These are phyloP conservation scores for Noctua comes DNA, from an alignment of 2,888 invertebrate species.

Conservation along the genomic window DNA sequence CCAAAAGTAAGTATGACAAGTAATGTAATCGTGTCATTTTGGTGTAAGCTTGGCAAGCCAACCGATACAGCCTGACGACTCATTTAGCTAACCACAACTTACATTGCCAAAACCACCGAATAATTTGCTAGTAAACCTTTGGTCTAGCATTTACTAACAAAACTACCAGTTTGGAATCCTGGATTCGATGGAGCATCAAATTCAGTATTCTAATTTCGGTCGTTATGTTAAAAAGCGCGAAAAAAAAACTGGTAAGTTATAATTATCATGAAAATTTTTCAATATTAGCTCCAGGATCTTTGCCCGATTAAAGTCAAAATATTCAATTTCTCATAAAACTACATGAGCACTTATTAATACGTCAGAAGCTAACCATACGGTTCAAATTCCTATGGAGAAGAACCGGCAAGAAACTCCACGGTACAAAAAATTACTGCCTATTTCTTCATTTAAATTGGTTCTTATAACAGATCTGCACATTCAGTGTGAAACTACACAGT, in stretches of 20 bases:
- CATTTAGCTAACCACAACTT: conserved; percentile 56
- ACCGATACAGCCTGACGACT: conserved; percentile 53
- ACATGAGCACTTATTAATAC: background rate
- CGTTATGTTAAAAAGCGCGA: background rate
- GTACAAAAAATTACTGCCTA: background rate
- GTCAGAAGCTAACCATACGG: background rate
- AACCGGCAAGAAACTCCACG: background rate
- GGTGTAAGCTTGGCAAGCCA: conserved; percentile 56
- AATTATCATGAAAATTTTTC: background rate
- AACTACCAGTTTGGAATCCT: background rate
- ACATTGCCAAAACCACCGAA: conserved; percentile 60
- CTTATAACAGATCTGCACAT: background rate
- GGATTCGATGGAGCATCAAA: background rate
- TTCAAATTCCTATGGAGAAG: background rate
- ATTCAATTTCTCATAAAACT: background rate
- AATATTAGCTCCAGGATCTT: background rate
- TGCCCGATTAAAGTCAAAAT: background rate
- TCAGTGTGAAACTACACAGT: background rate
- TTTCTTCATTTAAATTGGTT: too few species aligned
- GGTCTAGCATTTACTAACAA: conserved; percentile 13
- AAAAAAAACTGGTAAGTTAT: background rate
- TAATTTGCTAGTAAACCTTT: conserved; percentile 43
- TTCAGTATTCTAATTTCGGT: background rate
- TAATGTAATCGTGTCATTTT: conserved; percentile 40
- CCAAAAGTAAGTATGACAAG: conserved; percentile 36